Evolutionary conservation across 2,888 invertebrate species (phyloP).

Genomic region (Danaus chrysippus): DNA sequence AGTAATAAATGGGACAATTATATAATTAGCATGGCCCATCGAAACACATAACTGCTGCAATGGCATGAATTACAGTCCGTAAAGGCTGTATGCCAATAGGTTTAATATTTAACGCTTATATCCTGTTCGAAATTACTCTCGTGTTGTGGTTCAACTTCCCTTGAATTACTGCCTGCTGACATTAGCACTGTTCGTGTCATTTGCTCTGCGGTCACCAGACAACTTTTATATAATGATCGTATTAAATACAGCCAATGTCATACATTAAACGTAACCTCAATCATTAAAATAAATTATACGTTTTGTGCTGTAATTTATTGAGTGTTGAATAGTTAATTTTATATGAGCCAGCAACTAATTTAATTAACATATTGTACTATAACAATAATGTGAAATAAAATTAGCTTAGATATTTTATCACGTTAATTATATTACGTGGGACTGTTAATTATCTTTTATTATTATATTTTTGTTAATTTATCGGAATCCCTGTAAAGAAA

Average conservation of each 20-base stretch:
- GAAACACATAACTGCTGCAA: constrained; percentile 45
- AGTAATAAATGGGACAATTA: constrained; percentile 42
- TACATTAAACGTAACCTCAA: neutral
- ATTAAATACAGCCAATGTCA: neutral
- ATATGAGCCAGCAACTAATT: too few species aligned
- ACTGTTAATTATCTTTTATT: too few species aligned
- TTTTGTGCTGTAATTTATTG: too few species aligned
- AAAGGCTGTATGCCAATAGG: constrained; percentile 70
- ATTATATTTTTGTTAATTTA: too few species aligned
- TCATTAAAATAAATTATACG: too few species aligned
- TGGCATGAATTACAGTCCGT: constrained; percentile 59
- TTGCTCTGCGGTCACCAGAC: constrained; percentile 45
- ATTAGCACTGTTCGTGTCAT: constrained; percentile 50
- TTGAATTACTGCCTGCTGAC: constrained; percentile 67
- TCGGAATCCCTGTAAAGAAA: neutral
- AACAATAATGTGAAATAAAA: too few species aligned
- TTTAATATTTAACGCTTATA: constrained; percentile 74
- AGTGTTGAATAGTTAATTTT: too few species aligned
- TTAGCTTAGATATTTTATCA: too few species aligned
- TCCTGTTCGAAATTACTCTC: constrained; percentile 66
- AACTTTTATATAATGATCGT: constrained; percentile 7
- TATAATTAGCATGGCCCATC: constrained; percentile 55
- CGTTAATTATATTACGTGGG: too few species aligned
- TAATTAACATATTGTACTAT: too few species aligned
- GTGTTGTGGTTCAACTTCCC: constrained; percentile 64